Evolutionary conservation across 2,113 vertebrate species (phyloP).

Genomic region (Gallinago jamesoni): DNA sequence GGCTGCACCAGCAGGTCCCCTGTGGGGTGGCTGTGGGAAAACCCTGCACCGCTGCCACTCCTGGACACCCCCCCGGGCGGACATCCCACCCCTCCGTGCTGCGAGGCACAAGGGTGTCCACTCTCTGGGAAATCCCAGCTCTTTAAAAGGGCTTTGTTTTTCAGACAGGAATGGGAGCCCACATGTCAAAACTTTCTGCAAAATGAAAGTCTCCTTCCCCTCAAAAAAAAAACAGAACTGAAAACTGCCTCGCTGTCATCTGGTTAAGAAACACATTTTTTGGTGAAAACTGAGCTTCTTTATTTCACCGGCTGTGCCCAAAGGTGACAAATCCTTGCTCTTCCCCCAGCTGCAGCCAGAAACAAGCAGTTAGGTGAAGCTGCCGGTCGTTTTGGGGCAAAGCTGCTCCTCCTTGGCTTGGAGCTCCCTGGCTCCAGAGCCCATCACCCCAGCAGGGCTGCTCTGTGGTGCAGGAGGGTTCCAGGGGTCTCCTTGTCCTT

Average conservation of each 20-base stretch:
- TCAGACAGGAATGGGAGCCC: neutral
- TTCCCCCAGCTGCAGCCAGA: neutral
- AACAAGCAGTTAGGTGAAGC: neutral
- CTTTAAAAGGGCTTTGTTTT: neutral
- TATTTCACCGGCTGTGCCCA: neutral
- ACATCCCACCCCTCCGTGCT: neutral
- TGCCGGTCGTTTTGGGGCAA: neutral
- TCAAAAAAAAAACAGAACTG: neutral
- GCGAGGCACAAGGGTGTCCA: neutral
- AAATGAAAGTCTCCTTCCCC: neutral
- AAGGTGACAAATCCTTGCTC: neutral
- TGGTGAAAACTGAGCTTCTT: rapidly evolving
- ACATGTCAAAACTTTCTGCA: neutral
- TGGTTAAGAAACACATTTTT: neutral
- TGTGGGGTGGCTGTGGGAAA: neutral
- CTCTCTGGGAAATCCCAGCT: neutral
- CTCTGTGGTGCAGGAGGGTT: neutral
- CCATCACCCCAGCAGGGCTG: rapidly evolving
- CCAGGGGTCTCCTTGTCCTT: neutral
- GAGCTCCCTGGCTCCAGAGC: neutral
- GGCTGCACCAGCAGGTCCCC: neutral
- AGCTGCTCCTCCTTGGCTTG: neutral
- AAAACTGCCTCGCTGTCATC: too few species aligned
- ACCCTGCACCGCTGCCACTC: neutral
- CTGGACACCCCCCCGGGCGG: neutral